Percentiles rank a stretch among this genome's conserved stretches.
Evolutionary conservation across 1,140 invertebrate genomes (phyloP).

Genomic region (Pseudomyrmex concolor): DNA sequence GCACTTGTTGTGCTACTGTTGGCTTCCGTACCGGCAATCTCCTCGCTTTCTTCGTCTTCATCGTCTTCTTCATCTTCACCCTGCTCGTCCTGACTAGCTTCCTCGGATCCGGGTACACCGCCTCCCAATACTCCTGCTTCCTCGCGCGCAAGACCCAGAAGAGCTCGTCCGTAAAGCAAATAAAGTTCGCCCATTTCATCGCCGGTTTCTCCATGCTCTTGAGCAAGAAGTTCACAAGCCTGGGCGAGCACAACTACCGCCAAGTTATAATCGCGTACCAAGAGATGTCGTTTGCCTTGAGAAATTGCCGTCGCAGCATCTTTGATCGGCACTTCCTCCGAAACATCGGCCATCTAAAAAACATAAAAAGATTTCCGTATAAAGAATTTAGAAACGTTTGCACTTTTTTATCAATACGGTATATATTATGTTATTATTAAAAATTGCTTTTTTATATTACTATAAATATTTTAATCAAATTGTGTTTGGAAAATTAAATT

Average conservation of each 20-base stretch:
- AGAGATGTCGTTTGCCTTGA: conserved; percentile 90
- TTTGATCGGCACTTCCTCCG: conserved; percentile 82
- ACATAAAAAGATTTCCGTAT: not conserved
- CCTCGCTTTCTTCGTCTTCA: conserved; percentile 76
- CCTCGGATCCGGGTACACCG: conserved; percentile 87
- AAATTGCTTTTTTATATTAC: too few relatives aligned
- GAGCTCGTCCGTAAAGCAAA: conserved; percentile 91
- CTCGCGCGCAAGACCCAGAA: conserved; percentile 92
- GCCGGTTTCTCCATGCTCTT: conserved; percentile 90
- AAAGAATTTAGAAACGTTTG: too few relatives aligned
- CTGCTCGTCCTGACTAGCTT: conserved; percentile 84
- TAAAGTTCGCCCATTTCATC: conserved; percentile 94
- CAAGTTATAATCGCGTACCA: conserved; percentile 91
- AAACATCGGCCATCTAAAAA: conserved; percentile 87
- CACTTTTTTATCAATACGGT: too few relatives aligned
- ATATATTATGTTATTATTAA: too few relatives aligned
- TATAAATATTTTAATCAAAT: too few relatives aligned
- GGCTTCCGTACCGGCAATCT: conserved; percentile 77
- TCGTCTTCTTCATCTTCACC: conserved; percentile 85
- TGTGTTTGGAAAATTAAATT: too few relatives aligned
- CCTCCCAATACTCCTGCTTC: conserved; percentile 93
- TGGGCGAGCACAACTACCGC: conserved; percentile 92
- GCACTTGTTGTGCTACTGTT: conserved; percentile 75
- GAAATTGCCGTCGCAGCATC: conserved; percentile 87
- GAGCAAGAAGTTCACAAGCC: conserved; percentile 90